Percentiles rank a stretch among this genome's conserved stretches.
Evolutionary conservation across 2,888 invertebrate species (phyloP).

Genomic region (Hemaris fuciformis): DNA sequence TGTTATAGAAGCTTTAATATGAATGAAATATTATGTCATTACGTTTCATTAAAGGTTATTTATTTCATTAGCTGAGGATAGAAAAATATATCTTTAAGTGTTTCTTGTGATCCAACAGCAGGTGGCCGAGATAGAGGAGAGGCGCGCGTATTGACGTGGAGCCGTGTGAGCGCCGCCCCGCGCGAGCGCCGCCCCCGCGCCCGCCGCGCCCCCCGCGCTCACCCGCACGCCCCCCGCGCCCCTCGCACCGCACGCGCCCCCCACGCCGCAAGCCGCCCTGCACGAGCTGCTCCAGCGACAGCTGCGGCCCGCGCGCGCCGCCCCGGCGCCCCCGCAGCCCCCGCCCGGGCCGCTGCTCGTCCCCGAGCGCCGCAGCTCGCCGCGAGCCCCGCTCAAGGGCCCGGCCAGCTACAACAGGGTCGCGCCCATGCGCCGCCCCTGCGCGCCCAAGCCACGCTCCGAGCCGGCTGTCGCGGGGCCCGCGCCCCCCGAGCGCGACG

Average conservation of each 20-base stretch:
- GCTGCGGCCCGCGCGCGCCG: too few relatives aligned
- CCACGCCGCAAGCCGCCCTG: not conserved
- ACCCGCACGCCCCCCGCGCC: not conserved
- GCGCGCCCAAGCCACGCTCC: too few relatives aligned
- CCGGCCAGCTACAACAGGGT: not conserved
- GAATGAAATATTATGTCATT: too few relatives aligned
- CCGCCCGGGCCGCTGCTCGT: not conserved
- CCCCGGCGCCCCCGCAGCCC: too few relatives aligned
- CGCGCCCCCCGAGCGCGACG: not conserved
- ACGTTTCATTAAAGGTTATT: too few relatives aligned
- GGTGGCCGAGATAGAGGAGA: slow-evolving; percentile 72
- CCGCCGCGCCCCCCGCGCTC: not conserved
- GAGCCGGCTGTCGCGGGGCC: too few relatives aligned
- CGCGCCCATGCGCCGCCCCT: too few relatives aligned
- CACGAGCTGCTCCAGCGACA: too few relatives aligned
- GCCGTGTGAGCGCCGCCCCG: slow-evolving; percentile 21
- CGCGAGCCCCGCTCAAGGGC: not conserved
- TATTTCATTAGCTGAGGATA: too few relatives aligned
- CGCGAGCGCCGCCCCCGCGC: not conserved
- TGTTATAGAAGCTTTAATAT: too few relatives aligned
- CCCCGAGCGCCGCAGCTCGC: too few relatives aligned
- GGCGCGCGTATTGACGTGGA: slow-evolving; percentile 74
- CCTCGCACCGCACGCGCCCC: not conserved
- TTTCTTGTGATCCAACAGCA: slow-evolving; percentile 34
- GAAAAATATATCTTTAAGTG: too few relatives aligned